A percentile compares a stretch with the other conserved stretches of the same genome.
Conservation (phyloP, 2,888 invertebrate species). For the Polymixis flavicincta region DNA sequence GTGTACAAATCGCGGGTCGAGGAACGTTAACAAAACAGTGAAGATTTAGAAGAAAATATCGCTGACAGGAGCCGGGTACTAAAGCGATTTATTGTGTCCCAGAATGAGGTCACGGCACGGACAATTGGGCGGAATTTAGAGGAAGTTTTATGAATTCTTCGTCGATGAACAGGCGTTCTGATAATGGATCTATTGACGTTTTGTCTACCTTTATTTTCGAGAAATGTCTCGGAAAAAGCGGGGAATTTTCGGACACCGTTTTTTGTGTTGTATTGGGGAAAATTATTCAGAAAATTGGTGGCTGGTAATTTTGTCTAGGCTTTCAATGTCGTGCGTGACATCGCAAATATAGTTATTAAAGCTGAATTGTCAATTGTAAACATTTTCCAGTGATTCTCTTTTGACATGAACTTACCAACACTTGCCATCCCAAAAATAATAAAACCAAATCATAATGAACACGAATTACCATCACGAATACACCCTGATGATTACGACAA, state of each 20-base stretch:
- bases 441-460: slow-evolving; percentile 27
- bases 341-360: neutral
- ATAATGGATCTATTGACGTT: slow-evolving; percentile 61
- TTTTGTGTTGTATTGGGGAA: slow-evolving; percentile 10
- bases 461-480: neutral
- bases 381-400: neutral
- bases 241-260: slow-evolving; percentile 15
- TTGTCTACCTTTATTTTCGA: slow-evolving; percentile 55
- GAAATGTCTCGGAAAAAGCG: slow-evolving; percentile 31
- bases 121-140: slow-evolving; percentile 58
- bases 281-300: neutral
- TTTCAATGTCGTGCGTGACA: neutral
- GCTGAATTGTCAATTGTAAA: neutral
- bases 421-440: neutral
- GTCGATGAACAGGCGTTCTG: slow-evolving; percentile 42
- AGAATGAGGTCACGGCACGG: slow-evolving; percentile 53
- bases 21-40: slow-evolving; percentile 57
- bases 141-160: slow-evolving; percentile 55
- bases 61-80: slow-evolving; percentile 43
- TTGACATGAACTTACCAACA: neutral
- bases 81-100: slow-evolving; percentile 53
- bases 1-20: slow-evolving; percentile 52
- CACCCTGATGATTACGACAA: slow-evolving; percentile 15
- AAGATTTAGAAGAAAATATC: slow-evolving; percentile 62
- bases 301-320: neutral